phyloP scores from a whole-genome alignment of 1,140 invertebrate genomes.

The Ditylenchus dipsaci region DNA sequence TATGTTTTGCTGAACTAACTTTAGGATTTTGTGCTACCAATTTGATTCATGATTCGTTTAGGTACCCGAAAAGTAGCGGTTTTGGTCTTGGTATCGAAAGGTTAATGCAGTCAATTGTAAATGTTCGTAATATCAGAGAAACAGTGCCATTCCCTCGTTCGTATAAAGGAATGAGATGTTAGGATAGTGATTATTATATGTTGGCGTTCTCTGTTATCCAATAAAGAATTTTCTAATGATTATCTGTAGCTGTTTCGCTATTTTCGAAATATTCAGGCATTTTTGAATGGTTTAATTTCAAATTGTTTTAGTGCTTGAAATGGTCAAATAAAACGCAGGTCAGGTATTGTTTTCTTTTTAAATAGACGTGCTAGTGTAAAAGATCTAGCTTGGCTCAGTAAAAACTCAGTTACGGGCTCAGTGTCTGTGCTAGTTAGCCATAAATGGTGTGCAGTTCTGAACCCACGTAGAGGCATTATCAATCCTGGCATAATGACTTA shows the following conservation, averaged over 20 bases:
- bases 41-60: too few species aligned
- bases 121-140: slow-evolving; percentile 82
- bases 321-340: slow-evolving; percentile 1
- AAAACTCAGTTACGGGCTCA: too few species aligned
- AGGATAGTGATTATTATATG: slow-evolving; percentile 65
- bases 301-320: neutral
- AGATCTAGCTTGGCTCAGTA: too few species aligned
- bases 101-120: slow-evolving; percentile 75
- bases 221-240: too few species aligned
- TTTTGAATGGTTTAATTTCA: neutral
- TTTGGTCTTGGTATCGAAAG: slow-evolving; percentile 93
- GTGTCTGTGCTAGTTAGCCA: too few species aligned
- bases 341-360: neutral
- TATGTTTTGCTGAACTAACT: too few species aligned
- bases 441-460: too few species aligned
- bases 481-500: too few species aligned
- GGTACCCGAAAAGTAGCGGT: slow-evolving; percentile 79
- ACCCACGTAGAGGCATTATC: too few species aligned
- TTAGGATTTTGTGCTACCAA: too few species aligned
- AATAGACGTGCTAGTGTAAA: too few species aligned
- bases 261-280: slow-evolving; percentile 2
- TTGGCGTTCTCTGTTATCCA: neutral
- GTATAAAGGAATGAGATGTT: slow-evolving; percentile 64
- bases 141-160: slow-evolving; percentile 87
- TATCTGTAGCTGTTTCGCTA: slow-evolving; percentile 21